Conservation (phyloP, 2,888 invertebrate genomes). For the Erebia aethiops region DNA sequence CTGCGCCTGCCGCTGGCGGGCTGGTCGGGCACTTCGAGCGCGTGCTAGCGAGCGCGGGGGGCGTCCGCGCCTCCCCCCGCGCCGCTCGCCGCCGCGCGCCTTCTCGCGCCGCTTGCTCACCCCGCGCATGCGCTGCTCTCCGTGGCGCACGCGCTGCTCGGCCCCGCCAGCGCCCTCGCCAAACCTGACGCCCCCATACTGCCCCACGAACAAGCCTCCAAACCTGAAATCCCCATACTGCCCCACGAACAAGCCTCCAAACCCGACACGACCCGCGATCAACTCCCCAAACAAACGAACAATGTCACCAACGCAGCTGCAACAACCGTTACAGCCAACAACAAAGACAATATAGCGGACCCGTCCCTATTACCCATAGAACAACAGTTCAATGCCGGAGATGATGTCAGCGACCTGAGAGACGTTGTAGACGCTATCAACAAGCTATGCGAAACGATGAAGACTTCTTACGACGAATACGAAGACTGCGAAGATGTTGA, state of each 20-base stretch:
- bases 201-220: constrained; percentile 41
- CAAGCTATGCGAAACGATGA: constrained; percentile 75
- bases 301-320: background rate
- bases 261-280: constrained; percentile 40
- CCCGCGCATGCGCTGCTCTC: constrained; percentile 66
- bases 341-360: constrained; percentile 16
- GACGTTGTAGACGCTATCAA: constrained; percentile 80
- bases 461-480: constrained; percentile 61
- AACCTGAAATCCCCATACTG: constrained; percentile 45
- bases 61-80: constrained; percentile 50
- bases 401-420: constrained; percentile 69
- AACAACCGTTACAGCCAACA: background rate
- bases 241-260: constrained; percentile 34
- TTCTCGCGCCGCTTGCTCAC: constrained; percentile 57
- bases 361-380: constrained; percentile 57
- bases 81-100: constrained; percentile 44
- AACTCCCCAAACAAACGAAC: background rate
- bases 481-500: constrained; percentile 35
- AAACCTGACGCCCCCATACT: constrained; percentile 41
- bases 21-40: constrained; percentile 81
- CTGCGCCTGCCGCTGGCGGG: constrained; percentile 80
- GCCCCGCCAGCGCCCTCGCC: constrained; percentile 35
- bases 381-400: constrained; percentile 56
- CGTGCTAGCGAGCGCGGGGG: constrained; percentile 80
- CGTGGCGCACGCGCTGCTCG: constrained; percentile 67